These are phyloP conservation scores for Mizuhopecten yessoensis DNA, from an alignment of 1,140 invertebrate species.

Conservation along the genomic window DNA sequence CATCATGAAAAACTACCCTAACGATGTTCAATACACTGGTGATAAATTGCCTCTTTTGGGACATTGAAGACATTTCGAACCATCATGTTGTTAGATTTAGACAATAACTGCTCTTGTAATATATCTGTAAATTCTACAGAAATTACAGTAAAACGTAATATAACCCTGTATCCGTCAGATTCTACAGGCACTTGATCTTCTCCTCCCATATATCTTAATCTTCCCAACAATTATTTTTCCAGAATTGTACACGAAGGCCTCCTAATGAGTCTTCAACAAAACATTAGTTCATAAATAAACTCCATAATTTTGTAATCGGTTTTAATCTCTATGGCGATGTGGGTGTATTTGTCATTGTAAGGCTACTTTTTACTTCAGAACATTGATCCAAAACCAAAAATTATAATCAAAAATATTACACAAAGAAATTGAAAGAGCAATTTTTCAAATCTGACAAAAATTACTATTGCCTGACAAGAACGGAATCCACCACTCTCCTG, in stretches of 20 bases:
- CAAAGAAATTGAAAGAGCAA: background rate
- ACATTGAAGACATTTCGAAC: conserved; percentile 3
- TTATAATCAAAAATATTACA: background rate
- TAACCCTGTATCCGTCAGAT: background rate
- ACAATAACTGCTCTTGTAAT: conserved; percentile 2
- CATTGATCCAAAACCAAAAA: background rate
- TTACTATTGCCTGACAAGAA: conserved; percentile 1
- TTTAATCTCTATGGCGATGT: conserved; percentile 6
- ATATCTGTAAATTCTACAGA: background rate
- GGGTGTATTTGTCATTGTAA: background rate
- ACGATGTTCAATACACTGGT: conserved; percentile 32
- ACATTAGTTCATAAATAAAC: conserved; percentile 29
- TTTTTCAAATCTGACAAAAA: conserved; percentile 40
- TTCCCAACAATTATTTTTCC: conserved; percentile 13
- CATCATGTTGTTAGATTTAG: background rate
- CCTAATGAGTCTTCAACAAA: conserved; percentile 12
- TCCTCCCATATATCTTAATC: background rate
- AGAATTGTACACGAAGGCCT: background rate
- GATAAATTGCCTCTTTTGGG: background rate
- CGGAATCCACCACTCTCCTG: background rate
- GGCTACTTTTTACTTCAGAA: background rate
- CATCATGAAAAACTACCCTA: conserved; percentile 29
- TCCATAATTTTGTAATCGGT: background rate
- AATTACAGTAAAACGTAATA: background rate
- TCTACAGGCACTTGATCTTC: background rate